phyloP scores from a whole-genome alignment of 2,797 vertebrate species.

The Australoheros facetus region DNA sequence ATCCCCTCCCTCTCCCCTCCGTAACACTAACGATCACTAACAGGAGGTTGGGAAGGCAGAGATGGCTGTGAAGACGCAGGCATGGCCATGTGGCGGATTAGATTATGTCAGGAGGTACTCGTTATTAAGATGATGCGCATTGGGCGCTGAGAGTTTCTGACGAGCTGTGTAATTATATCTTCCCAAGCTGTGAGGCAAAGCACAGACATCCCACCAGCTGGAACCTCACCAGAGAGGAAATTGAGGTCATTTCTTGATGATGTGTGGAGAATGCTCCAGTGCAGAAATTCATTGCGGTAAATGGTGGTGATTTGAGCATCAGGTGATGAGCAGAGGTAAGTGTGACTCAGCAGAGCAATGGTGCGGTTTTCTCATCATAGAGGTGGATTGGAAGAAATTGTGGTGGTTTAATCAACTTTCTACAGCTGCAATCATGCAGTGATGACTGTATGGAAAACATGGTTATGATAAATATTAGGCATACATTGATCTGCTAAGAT shows the following conservation, averaged over 20 bases:
- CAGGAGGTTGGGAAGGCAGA: constrained; percentile 17
- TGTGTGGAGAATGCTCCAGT: constrained; percentile 4
- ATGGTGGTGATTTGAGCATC: constrained; percentile 22
- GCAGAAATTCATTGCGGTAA: constrained; percentile 19
- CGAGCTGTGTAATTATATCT: constrained; percentile 36
- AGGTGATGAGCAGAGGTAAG: constrained; percentile 7
- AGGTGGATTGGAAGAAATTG: not conserved
- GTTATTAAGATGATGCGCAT: constrained; percentile 45
- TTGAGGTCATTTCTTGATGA: constrained; percentile 21
- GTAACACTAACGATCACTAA: constrained; percentile 42
- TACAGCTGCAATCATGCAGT: not conserved
- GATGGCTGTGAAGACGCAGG: constrained; percentile 36
- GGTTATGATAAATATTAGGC: constrained; percentile 18
- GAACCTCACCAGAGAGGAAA: constrained; percentile 23
- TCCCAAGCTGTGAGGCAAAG: constrained; percentile 25
- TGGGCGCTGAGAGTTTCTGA: constrained; percentile 30
- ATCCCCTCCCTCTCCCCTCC: not conserved
- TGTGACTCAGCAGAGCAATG: constrained; percentile 39
- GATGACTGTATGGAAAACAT: not conserved
- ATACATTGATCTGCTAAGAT: constrained; percentile 48
- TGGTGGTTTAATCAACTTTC: constrained; percentile 6
- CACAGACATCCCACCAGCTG: constrained; percentile 25
- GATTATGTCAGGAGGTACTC: constrained; percentile 55
- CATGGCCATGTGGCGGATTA: constrained; percentile 46
- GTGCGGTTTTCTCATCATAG: not conserved